Percentiles rank a stretch among this genome's conserved stretches.
Evolutionary conservation across 2,797 vertebrate species (phyloP).

Genomic region (Halcyon leucocephala): DNA sequence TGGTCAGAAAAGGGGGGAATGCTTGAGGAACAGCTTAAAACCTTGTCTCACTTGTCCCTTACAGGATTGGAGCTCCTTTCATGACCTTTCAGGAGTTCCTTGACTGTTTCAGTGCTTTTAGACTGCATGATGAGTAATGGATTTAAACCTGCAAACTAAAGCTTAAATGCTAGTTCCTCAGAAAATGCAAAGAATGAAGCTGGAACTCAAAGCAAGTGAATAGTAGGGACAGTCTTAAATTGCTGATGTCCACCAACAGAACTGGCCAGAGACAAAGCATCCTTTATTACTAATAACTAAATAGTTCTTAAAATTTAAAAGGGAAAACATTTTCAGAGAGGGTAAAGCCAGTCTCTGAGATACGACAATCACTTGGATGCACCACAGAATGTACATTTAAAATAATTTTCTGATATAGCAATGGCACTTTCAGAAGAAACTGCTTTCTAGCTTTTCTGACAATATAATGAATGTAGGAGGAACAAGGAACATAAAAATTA

Average conservation of each 20-base stretch:
- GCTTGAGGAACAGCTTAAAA: not conserved
- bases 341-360: not conserved
- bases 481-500: not conserved
- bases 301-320: not conserved
- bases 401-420: not conserved
- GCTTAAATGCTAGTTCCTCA: not conserved
- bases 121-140: accelerated
- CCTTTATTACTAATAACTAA: not conserved
- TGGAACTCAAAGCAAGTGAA: not conserved
- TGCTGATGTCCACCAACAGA: not conserved
- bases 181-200: not conserved
- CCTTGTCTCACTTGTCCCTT: not conserved
- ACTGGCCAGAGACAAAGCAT: not conserved
- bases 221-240: not conserved
- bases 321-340: not conserved
- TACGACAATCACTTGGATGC: not conserved
- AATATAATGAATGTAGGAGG: not conserved
- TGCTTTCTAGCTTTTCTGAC: not conserved
- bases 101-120: not conserved
- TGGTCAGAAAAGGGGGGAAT: not conserved
- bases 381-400: not conserved
- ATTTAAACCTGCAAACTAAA: not conserved
- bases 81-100: not conserved
- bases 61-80: not conserved
- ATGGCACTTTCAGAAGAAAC: not conserved